A percentile compares a stretch with the other conserved stretches of the same genome.
These are phyloP conservation scores for Otolemur garnettii DNA, from an alignment of 2,113 vertebrate genomes.

Conservation along the genomic window DNA sequence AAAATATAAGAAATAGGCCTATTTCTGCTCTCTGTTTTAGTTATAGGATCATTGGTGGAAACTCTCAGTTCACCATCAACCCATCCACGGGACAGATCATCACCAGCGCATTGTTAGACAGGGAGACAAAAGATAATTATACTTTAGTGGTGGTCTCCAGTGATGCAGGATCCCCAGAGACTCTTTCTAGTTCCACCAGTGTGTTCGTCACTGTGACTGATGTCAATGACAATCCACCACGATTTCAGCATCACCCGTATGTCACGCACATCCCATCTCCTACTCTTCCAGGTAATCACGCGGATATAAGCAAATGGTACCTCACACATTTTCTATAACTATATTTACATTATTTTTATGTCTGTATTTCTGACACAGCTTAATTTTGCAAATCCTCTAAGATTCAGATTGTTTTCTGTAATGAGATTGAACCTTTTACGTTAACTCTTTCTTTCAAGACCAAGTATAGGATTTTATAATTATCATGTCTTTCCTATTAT, in stretches of 20 bases:
- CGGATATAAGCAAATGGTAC: not conserved
- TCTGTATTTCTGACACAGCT: not conserved
- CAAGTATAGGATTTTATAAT: not conserved
- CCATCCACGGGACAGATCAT: slow-evolving; percentile 98
- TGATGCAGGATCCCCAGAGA: slow-evolving; percentile 91
- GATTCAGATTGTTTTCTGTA: not conserved
- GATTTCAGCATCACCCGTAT: slow-evolving; percentile 98
- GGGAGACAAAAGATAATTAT: slow-evolving; percentile 93
- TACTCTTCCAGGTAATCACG: slow-evolving; percentile 91
- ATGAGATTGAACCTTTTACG: not conserved
- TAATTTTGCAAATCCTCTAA: not conserved
- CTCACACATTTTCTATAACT: not conserved
- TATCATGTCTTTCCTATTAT: not conserved
- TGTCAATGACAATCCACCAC: slow-evolving; percentile 97
- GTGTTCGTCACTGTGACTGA: slow-evolving; percentile 93
- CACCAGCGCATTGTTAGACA: slow-evolving; percentile 95
- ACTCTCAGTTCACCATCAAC: slow-evolving; percentile 97
- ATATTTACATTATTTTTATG: not conserved
- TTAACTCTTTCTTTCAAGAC: not conserved
- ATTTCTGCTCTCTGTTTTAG: slow-evolving; percentile 84
- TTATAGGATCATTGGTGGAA: slow-evolving; percentile 94
- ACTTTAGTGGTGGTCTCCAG: slow-evolving; percentile 95
- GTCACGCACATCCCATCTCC: slow-evolving; percentile 96
- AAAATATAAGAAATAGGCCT: not conserved
- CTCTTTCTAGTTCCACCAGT: slow-evolving; percentile 94